These are phyloP conservation scores for Notospermus geniculatus DNA, from an alignment of 1,140 invertebrate species.

Conservation along the genomic window DNA sequence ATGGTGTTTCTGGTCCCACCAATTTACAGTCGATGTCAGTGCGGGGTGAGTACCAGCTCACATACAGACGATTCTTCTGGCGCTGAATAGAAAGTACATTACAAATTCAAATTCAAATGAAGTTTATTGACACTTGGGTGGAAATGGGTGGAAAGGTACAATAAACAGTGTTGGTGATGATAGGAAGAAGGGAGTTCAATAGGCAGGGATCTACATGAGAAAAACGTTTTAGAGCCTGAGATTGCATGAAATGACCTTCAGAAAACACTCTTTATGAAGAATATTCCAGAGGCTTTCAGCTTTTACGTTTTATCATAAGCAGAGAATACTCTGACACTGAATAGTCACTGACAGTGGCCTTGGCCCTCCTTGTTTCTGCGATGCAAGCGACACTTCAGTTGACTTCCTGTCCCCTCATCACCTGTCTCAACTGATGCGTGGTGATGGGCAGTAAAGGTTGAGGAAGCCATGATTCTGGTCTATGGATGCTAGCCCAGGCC, in stretches of 20 bases:
- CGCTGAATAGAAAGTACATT: slow-evolving; percentile 32
- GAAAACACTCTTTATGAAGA: too few species aligned
- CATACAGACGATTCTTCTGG: slow-evolving; percentile 54
- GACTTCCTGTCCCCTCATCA: not conserved
- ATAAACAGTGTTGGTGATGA: too few species aligned
- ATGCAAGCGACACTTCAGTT: not conserved
- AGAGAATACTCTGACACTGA: not conserved
- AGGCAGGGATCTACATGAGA: not conserved
- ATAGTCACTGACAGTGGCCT: not conserved
- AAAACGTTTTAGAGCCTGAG: not conserved
- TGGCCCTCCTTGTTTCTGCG: not conserved
- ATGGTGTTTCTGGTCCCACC: slow-evolving; percentile 56
- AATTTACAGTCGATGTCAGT: slow-evolving; percentile 58
- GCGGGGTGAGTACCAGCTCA: slow-evolving; percentile 39
- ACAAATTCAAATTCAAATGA: not conserved
- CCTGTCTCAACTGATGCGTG: not conserved
- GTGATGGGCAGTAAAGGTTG: not conserved
- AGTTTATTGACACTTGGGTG: not conserved
- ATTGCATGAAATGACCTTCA: not conserved
- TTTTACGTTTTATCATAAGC: too few species aligned
- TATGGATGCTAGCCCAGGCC: too few species aligned
- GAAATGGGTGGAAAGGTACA: not conserved
- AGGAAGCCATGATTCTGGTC: too few species aligned
- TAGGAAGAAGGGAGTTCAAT: not conserved
- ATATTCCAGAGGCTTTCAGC: too few species aligned